phyloP scores from a whole-genome alignment of 2,797 vertebrate species.

The Mormyrops attenuatus region DNA sequence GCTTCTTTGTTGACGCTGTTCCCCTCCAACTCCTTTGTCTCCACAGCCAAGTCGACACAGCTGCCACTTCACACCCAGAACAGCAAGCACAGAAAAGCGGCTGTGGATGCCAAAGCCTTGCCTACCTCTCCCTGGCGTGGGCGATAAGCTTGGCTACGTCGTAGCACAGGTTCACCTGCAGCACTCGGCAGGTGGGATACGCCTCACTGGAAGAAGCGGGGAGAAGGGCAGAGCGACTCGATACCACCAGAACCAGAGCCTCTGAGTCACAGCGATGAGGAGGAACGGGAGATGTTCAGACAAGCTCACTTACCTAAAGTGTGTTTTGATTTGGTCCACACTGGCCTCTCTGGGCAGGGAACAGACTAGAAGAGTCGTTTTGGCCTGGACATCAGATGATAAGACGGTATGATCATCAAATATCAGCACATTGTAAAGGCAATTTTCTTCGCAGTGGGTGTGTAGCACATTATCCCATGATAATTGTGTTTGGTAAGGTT shows the following conservation, averaged over 20 bases:
- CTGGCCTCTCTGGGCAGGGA: conserved; percentile 69
- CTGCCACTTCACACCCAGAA: not conserved
- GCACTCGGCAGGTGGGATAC: conserved; percentile 76
- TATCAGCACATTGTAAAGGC: not conserved
- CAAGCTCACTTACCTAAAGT: conserved; percentile 70
- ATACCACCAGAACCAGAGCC: not conserved
- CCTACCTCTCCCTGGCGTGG: conserved; percentile 76
- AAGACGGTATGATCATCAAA: not conserved
- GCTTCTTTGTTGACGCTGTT: not conserved
- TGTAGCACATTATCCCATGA: not conserved
- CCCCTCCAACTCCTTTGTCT: not conserved
- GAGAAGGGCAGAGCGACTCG: fast-evolving
- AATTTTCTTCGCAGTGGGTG: not conserved
- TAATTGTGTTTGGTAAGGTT: not conserved
- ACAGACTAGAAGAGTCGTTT: conserved; percentile 77
- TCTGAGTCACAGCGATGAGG: not conserved
- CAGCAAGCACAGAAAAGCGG: not conserved
- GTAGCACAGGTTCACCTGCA: conserved; percentile 76
- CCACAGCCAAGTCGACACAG: not conserved
- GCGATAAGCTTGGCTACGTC: conserved; percentile 76
- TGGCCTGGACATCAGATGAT: conserved; percentile 57
- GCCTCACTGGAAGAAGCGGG: conserved; percentile 67
- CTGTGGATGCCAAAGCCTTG: not conserved
- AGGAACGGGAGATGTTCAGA: not conserved
- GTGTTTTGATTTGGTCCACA: conserved; percentile 62